phyloP scores from a whole-genome alignment of 2,888 invertebrate species.

The Lypha dubia region DNA sequence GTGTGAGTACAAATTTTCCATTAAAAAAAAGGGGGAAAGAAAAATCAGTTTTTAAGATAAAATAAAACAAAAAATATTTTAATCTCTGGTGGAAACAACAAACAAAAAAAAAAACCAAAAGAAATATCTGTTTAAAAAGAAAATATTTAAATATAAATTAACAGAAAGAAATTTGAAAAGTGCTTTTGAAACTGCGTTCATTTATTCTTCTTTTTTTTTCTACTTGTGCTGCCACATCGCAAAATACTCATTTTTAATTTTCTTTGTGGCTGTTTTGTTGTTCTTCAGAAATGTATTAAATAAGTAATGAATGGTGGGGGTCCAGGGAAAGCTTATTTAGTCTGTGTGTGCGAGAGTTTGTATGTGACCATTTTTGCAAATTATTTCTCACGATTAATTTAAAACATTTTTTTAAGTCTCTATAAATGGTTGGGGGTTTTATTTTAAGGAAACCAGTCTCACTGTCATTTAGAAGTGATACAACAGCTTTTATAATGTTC shows the following conservation, averaged over 20 bases:
- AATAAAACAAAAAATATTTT: constrained; percentile 31
- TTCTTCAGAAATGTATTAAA: background rate
- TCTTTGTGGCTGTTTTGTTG: background rate
- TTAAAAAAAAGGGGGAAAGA: background rate
- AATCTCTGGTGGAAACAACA: constrained; percentile 39
- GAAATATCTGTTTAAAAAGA: constrained; percentile 38
- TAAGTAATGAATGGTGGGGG: constrained; percentile 42
- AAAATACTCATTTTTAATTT: constrained; percentile 12
- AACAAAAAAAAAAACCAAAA: too few relatives aligned
- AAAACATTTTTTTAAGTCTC: constrained; percentile 57
- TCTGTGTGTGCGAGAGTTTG: constrained; percentile 49
- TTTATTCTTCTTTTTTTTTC: background rate
- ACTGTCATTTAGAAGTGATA: constrained; percentile 61
- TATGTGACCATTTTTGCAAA: constrained; percentile 77
- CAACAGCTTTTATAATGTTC: constrained; percentile 38
- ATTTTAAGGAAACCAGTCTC: constrained; percentile 64
- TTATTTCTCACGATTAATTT: constrained; percentile 77
- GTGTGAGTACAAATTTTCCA: constrained; percentile 17
- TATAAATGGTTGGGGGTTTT: constrained; percentile 49
- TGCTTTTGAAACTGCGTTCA: constrained; percentile 27
- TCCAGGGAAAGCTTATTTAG: constrained; percentile 41
- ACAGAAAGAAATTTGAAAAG: constrained; percentile 34
- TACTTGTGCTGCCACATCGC: background rate
- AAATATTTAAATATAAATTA: constrained; percentile 50
- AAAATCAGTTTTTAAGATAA: constrained; percentile 46